Evolutionary conservation across 2,888 invertebrate species (phyloP), one percentile per base, ranked within the genome.

Genomic region (Cantharis lateralis): DNA sequence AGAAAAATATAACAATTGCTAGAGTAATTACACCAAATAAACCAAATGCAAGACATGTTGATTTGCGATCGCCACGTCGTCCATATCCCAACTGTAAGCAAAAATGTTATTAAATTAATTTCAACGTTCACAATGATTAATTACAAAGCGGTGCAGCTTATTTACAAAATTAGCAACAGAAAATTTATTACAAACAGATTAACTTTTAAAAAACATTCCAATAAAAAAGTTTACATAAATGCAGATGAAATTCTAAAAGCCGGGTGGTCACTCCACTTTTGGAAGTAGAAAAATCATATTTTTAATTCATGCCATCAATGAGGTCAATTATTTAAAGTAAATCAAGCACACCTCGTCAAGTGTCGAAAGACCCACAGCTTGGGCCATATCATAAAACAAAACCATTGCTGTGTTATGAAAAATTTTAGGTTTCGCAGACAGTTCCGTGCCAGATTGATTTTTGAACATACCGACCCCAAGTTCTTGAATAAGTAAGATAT

Each of bases 61-160:
- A 18, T 62, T 70, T 70, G 2, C 70, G 70, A 62, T 70, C 62
- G 15, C 70, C 70, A 62, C 24, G 62, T 26, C 62, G 61, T 28
- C 69, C 69, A 70, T 70, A 62, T 69, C 69, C 69, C 18, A 11
- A 15, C 70, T 70, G 61, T 9, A 70, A 70, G 13, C 15, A 69
- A 69, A 68, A 68, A 68, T 24, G 24, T 26, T 24, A 15, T n/a
- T 3, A 26, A 3, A 26, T 24, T 20, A 11, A 24, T 26, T 26
- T 68, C 26, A 68, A 10, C 15, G 15, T 15, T 24, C 10, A 48
- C n/a, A 48, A 48, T n/a, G n/a, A n/a, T 48, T 48, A 48, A 48
- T 48, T 48, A 48, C 1, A n/a, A 48, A 48, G 48, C 48, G n/a
- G 48, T 13, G 48, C n/a, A 48, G 48, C 48, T 7, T 48, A 48